Base-by-base conservation (phyloP, 1,140 invertebrate genomes). In the Rhynchophorus ferrugineus region DNA sequence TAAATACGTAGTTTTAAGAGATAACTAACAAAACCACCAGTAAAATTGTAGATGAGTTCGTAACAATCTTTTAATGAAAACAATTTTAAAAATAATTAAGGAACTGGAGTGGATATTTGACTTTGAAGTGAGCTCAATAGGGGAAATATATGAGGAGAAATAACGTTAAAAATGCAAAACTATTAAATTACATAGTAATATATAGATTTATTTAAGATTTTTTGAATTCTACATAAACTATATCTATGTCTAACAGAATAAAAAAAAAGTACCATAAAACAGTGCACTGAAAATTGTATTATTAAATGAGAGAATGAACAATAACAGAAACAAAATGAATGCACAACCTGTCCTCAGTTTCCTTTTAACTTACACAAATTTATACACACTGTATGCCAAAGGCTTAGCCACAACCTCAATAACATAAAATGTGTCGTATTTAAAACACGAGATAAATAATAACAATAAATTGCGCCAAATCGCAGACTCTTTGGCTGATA, bases 161-260 rank as follows among this genome's bases (percentile, higher is more conserved):
- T n/a, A n/a, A n/a, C n/a, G n/a, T n/a, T n/a, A n/a, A n/a, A n/a
- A n/a, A n/a, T n/a, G n/a, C 24, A 29, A 29, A 29, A 6, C 24
- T 6, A 29, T 29, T 29, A 29, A 29, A 29, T 29, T 29, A 38
- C 8, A 36, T 54, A 54, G 45, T 54, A 54, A 54, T 54, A 54
- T 54, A 54, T 54, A 54, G 45, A 49, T 54, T 49, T 49, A 43
- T 54, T 49, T 54, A 45, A 46, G 37, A 35, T 43, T 41, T 39
- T 54, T 38, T 49, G 24, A 47, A 33, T 46, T 42, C 45, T 49
- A 42, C 42, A 54, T 17, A 48, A 35, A 42, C 24, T 43, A 51
- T 43, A 44, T 39, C 33, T 54, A 49, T 53, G 37, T 52, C 50
- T 41, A 54, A 44, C 34, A 36, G 21, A 46, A 33, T 35, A 35